Conservation (phyloP, 2,888 invertebrate species). For the Willowsia nigromaculata region DNA sequence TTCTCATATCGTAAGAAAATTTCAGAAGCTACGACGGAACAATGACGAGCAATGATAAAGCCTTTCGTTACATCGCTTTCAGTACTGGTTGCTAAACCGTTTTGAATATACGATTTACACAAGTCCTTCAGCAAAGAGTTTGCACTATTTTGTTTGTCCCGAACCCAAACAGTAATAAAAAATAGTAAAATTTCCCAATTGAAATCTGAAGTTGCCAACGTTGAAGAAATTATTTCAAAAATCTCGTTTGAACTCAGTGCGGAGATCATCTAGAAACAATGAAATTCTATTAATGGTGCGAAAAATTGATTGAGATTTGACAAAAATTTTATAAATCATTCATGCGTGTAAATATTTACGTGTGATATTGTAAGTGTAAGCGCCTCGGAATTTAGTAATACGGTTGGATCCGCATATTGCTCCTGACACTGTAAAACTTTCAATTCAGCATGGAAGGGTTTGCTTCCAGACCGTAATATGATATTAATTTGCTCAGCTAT, state of each 20-base stretch:
- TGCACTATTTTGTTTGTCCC: constrained; percentile 61
- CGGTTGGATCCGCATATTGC: constrained; percentile 56
- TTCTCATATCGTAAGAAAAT: constrained; percentile 76
- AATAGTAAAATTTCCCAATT: constrained; percentile 75
- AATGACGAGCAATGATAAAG: constrained; percentile 77
- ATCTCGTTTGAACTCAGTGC: constrained; percentile 57
- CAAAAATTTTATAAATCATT: neutral
- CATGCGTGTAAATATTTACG: constrained; percentile 27
- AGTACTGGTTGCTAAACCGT: constrained; percentile 64
- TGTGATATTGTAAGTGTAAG: constrained; percentile 21
- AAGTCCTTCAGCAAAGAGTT: constrained; percentile 70
- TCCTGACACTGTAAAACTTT: constrained; percentile 75
- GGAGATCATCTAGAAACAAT: constrained; percentile 68
- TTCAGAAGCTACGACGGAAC: constrained; percentile 74
- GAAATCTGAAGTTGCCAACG: constrained; percentile 29
- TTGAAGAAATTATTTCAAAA: constrained; percentile 46
- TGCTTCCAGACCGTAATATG: constrained; percentile 35
- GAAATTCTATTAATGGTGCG: neutral
- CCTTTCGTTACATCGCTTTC: constrained; percentile 69
- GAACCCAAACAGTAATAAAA: constrained; percentile 71
- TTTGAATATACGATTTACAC: constrained; percentile 67
- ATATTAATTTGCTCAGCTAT: constrained; percentile 62
- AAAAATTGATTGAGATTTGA: neutral
- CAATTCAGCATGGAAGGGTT: neutral
- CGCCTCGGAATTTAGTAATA: neutral